phyloP scores from a whole-genome alignment of 1,140 invertebrate species.

The Ruditapes philippinarum region DNA sequence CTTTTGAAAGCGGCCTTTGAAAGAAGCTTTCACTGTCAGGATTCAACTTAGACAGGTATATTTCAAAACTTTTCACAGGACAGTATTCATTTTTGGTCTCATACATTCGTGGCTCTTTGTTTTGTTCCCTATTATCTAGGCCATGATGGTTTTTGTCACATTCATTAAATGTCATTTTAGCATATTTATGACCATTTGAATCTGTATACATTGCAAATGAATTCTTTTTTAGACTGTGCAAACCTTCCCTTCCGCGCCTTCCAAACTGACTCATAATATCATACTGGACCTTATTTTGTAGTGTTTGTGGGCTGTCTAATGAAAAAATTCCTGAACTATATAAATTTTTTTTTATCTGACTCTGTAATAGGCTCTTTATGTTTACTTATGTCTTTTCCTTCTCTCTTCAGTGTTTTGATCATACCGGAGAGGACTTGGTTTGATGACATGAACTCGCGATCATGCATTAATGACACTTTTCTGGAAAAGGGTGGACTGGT shows the following conservation, averaged over 20 bases:
- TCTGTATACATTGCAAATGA: background rate
- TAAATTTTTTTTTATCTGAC: background rate
- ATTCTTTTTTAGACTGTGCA: background rate
- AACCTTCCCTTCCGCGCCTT: background rate
- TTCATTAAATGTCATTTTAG: conserved; percentile 8
- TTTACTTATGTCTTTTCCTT: conserved; percentile 1
- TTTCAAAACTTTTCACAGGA: background rate
- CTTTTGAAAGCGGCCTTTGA: no score
- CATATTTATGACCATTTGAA: background rate
- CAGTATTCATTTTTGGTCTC: background rate
- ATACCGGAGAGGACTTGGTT: background rate
- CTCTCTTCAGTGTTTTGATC: conserved; percentile 1
- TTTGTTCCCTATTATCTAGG: background rate
- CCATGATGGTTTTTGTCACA: background rate
- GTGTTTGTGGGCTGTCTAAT: background rate
- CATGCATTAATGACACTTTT: background rate
- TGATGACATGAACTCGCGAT: conserved; percentile 12
- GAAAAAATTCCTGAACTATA: conserved; percentile 10
- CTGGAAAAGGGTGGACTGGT: background rate
- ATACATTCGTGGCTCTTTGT: conserved; percentile 10
- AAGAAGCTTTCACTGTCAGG: no score
- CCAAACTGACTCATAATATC: conserved; percentile 1
- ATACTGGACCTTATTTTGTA: background rate
- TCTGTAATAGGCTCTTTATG: background rate
- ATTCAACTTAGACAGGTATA: no score